phyloP scores from a whole-genome alignment of 2,888 invertebrate species.

The Shargacucullia verbasci region DNA sequence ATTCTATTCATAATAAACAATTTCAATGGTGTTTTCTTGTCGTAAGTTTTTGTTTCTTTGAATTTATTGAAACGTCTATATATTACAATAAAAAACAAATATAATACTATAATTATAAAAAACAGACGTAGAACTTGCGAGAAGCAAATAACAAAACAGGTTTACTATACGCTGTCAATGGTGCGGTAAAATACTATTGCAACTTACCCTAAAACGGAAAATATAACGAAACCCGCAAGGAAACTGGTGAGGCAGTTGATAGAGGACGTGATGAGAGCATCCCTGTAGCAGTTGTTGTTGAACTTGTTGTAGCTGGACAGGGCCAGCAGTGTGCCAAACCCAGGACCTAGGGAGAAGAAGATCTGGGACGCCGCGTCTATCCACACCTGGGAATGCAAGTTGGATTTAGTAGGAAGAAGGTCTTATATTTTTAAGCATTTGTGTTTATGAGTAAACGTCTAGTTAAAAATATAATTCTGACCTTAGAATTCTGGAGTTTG shows the following conservation, averaged over 20 bases:
- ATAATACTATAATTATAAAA: too few species aligned
- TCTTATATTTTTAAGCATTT: too few species aligned
- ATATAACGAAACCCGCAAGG: conserved; percentile 97
- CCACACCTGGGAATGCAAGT: conserved; percentile 95
- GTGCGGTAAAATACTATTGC: neutral
- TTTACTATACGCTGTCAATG: too few species aligned
- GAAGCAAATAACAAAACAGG: too few species aligned
- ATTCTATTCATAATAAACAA: too few species aligned
- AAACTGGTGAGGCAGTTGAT: conserved; percentile 98
- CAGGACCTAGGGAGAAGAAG: conserved; percentile 97
- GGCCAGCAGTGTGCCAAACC: conserved; percentile 96
- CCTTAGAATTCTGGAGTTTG: conserved; percentile 93
- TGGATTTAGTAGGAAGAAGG: too few species aligned
- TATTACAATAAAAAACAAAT: too few species aligned
- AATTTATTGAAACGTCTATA: too few species aligned
- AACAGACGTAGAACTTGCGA: too few species aligned
- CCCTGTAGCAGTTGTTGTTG: conserved; percentile 96
- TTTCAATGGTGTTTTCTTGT: too few species aligned
- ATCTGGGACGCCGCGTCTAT: conserved; percentile 98
- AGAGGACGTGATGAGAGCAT: conserved; percentile 96
- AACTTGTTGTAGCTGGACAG: conserved; percentile 98
- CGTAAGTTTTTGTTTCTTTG: too few species aligned
- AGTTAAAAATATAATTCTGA: conserved; percentile 68
- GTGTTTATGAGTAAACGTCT: neutral
- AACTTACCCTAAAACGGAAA: conserved; percentile 95